Base-by-base conservation (phyloP, 2,113 vertebrate genomes). In the Chaenocephalus aceratus region DNA sequence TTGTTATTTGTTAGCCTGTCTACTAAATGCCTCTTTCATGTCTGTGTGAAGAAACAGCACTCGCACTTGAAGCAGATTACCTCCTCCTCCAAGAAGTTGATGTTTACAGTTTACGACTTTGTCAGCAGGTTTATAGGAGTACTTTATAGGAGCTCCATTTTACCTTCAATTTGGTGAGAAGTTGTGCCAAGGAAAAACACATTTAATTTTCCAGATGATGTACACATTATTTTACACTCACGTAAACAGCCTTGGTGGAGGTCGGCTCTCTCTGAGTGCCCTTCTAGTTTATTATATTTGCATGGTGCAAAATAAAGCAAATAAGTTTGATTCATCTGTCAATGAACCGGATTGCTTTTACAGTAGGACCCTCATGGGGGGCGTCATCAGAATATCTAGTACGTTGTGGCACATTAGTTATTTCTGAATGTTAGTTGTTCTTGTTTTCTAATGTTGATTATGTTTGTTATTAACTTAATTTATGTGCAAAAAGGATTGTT, bases 381-480 rank as follows among this genome's bases (percentile, higher is more conserved):
- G 67, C 83, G 70, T 65, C 51, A 58, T 79, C 21, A 54, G 18
- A 12, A 58, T 57, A 12, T 3, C 13, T 14, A 45, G 15, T 9
- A 73, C 15, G 26, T 13, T n/a, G 41, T 77, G 72, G 58, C 53
- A 81, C 74, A 80, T 52, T 14, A 5, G 48, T 49, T 70, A 49
- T 75, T 68, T 66, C n/a, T 61, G 69, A 84, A 76, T 80, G 51
- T 87, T 46, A 59, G 62, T 63, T 71, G 56, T 44, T 30, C 51
- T 72, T 73, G 49, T 86, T 77, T 83, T 57, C 36, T 61, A 51
- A 5, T 66, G 9, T 67, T 36, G 61, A 1, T 48, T 58, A 66
- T 72, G 21, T 83, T 76, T 67, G 44, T 54, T 72, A 15, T 65
- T 49, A 41, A 11, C 23, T 65, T 90, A 80, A 85, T 86, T 79